Conservation (phyloP, 2,888 invertebrate species). For the Papilio elwesi region DNA sequence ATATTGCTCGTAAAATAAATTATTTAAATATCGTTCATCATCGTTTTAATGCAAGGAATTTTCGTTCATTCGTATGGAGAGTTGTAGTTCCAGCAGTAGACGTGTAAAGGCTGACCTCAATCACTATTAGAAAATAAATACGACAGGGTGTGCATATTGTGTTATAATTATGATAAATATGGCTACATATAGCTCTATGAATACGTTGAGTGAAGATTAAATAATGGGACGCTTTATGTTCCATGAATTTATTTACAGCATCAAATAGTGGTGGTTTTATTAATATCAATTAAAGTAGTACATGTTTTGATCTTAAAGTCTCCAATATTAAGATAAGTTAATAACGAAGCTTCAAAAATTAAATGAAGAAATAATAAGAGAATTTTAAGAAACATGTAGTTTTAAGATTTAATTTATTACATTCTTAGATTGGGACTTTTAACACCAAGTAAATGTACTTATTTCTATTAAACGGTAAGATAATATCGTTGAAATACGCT, state of each 20-base stretch:
- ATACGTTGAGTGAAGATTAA: slow-evolving; percentile 36
- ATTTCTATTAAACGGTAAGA: slow-evolving; percentile 47
- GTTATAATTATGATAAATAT: too few relatives aligned
- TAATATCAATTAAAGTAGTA: slow-evolving; percentile 36
- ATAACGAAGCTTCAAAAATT: slow-evolving; percentile 31
- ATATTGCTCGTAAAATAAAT: slow-evolving; percentile 64
- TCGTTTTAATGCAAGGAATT: slow-evolving; percentile 33
- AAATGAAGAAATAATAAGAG: slow-evolving; percentile 20
- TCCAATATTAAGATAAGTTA: slow-evolving; percentile 27
- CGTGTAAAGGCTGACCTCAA: too few relatives aligned
- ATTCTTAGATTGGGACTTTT: slow-evolving; percentile 74
- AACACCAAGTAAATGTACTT: slow-evolving; percentile 56
- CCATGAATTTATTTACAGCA: slow-evolving; percentile 73
- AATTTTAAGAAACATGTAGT: slow-evolving; percentile 30
- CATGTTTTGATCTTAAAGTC: slow-evolving; percentile 40
- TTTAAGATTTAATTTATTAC: slow-evolving; percentile 52
- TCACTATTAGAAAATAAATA: too few relatives aligned
- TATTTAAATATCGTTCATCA: slow-evolving; percentile 51
- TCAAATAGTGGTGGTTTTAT: slow-evolving; percentile 43
- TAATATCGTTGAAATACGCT: slow-evolving; percentile 43
- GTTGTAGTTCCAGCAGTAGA: too few relatives aligned
- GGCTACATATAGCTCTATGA: too few relatives aligned
- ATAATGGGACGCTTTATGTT: slow-evolving; percentile 52
- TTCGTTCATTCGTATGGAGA: too few relatives aligned
- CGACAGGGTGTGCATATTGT: too few relatives aligned